Conservation (phyloP, 2,797 vertebrate genomes). For the Odontamblyopus lacepedii region DNA sequence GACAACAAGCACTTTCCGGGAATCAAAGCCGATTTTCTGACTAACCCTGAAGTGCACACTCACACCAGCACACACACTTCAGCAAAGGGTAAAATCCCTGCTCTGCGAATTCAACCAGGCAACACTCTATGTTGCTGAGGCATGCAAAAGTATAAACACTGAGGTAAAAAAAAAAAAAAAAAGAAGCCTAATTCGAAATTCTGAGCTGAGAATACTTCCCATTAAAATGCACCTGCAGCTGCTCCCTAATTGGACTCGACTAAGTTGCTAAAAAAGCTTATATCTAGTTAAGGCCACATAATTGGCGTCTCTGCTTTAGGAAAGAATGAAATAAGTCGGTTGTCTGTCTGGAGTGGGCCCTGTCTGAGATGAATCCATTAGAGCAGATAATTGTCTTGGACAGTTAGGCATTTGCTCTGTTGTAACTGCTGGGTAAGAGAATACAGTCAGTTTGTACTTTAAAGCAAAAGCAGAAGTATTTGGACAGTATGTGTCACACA, state of each 20-base stretch:
- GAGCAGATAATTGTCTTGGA: slow-evolving; percentile 66
- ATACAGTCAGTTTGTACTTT: slow-evolving; percentile 38
- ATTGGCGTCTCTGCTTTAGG: slow-evolving; percentile 72
- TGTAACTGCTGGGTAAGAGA: slow-evolving; percentile 47
- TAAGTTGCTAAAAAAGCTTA: slow-evolving; percentile 65
- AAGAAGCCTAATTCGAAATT: slow-evolving; percentile 20
- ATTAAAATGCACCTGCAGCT: slow-evolving; percentile 74
- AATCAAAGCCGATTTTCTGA: slow-evolving; percentile 59
- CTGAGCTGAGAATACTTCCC: slow-evolving; percentile 28
- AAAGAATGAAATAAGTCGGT: slow-evolving; percentile 74
- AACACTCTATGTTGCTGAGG: slow-evolving; percentile 50
- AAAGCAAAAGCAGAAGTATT: slow-evolving; percentile 28
- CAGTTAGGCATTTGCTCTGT: slow-evolving; percentile 34
- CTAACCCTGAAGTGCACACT: slow-evolving; percentile 35
- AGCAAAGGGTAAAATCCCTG: slow-evolving; percentile 15
- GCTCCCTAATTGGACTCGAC: slow-evolving; percentile 72
- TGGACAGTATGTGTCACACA: slow-evolving; percentile 15
- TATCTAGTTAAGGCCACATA: slow-evolving; percentile 73
- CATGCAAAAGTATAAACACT: slow-evolving; percentile 50
- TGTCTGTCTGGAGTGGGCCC: slow-evolving; percentile 59
- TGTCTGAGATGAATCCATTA: slow-evolving; percentile 69
- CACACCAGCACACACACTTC: not conserved
- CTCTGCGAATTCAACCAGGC: slow-evolving; percentile 48
- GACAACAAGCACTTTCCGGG: slow-evolving; percentile 44
- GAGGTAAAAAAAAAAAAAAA: slow-evolving; percentile 2